Base-by-base conservation (phyloP, 2,888 invertebrate genomes). In the Calameuta filiformis region DNA sequence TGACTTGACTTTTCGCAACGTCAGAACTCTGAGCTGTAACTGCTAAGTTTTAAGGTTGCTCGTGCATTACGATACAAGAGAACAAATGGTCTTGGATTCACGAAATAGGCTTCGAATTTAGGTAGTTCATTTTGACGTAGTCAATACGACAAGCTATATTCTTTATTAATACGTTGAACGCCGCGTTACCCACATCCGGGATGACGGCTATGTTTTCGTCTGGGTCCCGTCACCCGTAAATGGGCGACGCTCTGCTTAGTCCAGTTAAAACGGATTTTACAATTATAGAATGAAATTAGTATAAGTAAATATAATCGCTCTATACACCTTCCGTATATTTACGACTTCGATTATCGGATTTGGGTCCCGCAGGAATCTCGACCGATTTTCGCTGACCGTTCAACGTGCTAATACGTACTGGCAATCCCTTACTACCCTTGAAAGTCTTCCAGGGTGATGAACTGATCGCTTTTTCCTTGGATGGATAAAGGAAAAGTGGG, bases 401-500 rank as follows among this genome's bases (percentile, higher is more conserved):
- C 3, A 0, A 3, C 35, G 35, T 12, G 12, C 12, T 35, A 12
- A 12, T 35, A 23, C 23, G 4, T 56, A 56, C 2, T 23, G 9
- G 23, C 56, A 71, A 76, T 71, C 56, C 37, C n/a, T 73, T 34
- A 56, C 74, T 68, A 73, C 35, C 23, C 23, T 11, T n/a, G 68
- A 71, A 68, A 68, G 73, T 71, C 73, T 75, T 35, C 40, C 69
- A 30, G n/a, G 30, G 40, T 15, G 71, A 33, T 31, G 56, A 76
- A 40, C 34, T 56, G 56, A 71, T 73, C 3, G 40, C 30, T 56
- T 73, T 68, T 68, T 73, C 73, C 35, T 79, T 73, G 37, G 73
- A 37, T 76, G 74, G 75, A 74, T 71, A 35, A 69, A 79, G 73
- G 37, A 75, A 56, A 73, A 79, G 56, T 37, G 37, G 56, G 9